Conservation (phyloP, 2,113 vertebrate genomes). For the Megaleporinus macrocephalus region DNA sequence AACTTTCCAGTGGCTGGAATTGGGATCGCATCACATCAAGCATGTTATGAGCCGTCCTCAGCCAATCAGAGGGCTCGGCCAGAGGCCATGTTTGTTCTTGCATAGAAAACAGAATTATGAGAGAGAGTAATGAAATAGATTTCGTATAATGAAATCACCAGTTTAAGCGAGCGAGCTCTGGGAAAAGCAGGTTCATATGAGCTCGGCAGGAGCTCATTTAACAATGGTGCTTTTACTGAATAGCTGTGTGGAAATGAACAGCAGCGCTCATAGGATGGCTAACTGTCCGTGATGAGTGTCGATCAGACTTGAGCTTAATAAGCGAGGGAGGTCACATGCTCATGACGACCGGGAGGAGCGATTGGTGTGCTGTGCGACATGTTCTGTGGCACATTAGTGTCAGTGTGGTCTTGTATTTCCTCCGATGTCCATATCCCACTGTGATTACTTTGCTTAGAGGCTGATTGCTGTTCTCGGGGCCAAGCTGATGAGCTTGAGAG, state of each 20-base stretch:
- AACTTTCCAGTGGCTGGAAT: not conserved
- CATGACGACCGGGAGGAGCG: not conserved
- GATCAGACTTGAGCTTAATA: not conserved
- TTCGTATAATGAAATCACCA: not conserved
- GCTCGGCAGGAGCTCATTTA: conserved; percentile 2
- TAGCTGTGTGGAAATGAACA: not conserved
- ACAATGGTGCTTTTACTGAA: conserved; percentile 2
- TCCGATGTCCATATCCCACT: not conserved
- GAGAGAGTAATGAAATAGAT: conserved; percentile 5
- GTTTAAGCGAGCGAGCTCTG: not conserved
- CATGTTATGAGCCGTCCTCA: too few species aligned
- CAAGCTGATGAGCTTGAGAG: not conserved
- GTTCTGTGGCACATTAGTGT: not conserved
- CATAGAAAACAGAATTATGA: not conserved
- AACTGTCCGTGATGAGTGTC: not conserved
- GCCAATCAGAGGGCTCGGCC: not conserved
- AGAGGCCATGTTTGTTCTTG: not conserved
- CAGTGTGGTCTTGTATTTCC: not conserved
- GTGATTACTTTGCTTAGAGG: not conserved
- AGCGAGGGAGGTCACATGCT: not conserved
- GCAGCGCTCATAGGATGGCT: not conserved
- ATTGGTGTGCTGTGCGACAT: not conserved
- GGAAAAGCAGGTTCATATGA: not conserved
- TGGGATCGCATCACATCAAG: too few species aligned
- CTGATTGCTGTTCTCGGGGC: not conserved